phyloP scores from a whole-genome alignment of 1,140 invertebrate genomes.

The Drosophila subpulchrella region DNA sequence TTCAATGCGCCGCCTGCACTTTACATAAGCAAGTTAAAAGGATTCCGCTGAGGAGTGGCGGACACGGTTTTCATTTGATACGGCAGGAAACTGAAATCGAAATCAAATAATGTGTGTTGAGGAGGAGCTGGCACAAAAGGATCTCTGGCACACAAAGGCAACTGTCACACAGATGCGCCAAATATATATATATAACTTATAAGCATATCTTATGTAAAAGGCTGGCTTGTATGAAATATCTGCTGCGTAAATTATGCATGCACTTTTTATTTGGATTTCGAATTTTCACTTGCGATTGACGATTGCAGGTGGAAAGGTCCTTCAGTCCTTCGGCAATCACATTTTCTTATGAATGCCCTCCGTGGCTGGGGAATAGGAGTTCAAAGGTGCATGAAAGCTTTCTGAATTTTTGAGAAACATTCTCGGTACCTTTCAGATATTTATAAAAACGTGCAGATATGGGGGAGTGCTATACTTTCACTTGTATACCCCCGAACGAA shows the following conservation, averaged over 20 bases:
- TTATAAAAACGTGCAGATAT: constrained; percentile 36
- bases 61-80: constrained; percentile 60
- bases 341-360: constrained; percentile 24
- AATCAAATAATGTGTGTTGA: constrained; percentile 61
- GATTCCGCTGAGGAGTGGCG: constrained; percentile 45
- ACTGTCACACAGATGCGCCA: constrained; percentile 31
- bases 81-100: constrained; percentile 55
- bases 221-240: constrained; percentile 37
- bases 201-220: constrained; percentile 46
- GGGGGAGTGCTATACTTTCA: constrained; percentile 3
- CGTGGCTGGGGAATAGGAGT: not conserved
- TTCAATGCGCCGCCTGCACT: constrained; percentile 12
- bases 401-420: constrained; percentile 6
- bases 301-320: constrained; percentile 23
- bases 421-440: constrained; percentile 36
- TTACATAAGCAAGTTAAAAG: constrained; percentile 61
- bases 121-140: constrained; percentile 32
- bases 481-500: constrained; percentile 13
- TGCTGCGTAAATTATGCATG: constrained; percentile 67
- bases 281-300: constrained; percentile 33
- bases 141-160: constrained; percentile 46
- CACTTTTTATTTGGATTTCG: constrained; percentile 48
- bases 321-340: constrained; percentile 7
- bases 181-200: constrained; percentile 9
- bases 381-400: constrained; percentile 14